phyloP scores from a whole-genome alignment of 2,113 vertebrate genomes.

The Engystomops pustulosus region DNA sequence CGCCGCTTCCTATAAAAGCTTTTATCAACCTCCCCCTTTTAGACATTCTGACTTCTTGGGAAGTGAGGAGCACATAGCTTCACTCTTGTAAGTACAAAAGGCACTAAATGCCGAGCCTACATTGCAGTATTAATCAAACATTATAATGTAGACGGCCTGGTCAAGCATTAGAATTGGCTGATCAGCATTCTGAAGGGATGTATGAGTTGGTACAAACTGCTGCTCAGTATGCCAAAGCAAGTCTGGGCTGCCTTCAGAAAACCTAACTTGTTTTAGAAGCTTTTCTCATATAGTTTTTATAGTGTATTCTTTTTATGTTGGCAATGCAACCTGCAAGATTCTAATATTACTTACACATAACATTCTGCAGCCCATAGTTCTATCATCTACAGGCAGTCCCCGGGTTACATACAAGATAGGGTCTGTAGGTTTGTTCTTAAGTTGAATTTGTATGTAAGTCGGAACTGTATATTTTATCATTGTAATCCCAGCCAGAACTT shows the following conservation, averaged over 20 bases:
- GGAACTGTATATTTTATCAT: too few relatives aligned
- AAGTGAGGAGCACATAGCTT: slow-evolving; percentile 5
- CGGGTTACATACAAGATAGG: too few relatives aligned
- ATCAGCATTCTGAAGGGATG: slow-evolving; percentile 25
- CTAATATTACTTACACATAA: neutral
- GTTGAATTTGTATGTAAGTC: too few relatives aligned
- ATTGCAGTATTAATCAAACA: slow-evolving; percentile 51
- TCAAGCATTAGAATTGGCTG: slow-evolving; percentile 53
- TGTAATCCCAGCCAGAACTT: too few relatives aligned
- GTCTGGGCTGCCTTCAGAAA: neutral
- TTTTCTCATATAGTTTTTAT: neutral
- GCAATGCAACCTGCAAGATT: neutral
- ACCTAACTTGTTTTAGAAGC: neutral
- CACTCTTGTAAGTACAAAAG: slow-evolving; percentile 25
- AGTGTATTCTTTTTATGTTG: neutral
- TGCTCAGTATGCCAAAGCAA: slow-evolving; percentile 43
- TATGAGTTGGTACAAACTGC: slow-evolving; percentile 30
- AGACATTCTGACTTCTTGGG: slow-evolving; percentile 15
- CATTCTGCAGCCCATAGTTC: too few relatives aligned
- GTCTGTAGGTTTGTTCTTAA: too few relatives aligned
- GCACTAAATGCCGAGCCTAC: neutral
- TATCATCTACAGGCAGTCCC: too few relatives aligned
- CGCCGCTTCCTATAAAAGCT: neutral
- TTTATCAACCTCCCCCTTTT: neutral
- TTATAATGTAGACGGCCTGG: slow-evolving; percentile 44